Evolutionary conservation across 1,140 invertebrate genomes (phyloP).

Genomic region (Aphaenogaster rudis): DNA sequence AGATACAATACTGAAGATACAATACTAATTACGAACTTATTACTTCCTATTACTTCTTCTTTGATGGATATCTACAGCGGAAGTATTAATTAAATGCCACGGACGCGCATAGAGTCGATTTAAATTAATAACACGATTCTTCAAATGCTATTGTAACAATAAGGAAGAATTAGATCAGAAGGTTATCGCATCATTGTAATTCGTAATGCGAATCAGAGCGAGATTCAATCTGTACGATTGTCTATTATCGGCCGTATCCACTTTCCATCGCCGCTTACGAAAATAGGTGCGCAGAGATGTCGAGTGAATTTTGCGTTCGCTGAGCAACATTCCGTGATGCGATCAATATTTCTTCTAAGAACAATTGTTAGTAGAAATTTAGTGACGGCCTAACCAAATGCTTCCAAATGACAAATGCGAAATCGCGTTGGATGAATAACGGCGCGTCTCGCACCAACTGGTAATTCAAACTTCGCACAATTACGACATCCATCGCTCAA

Average conservation of each 20-base stretch:
- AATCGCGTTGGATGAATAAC: not conserved
- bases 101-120: not conserved
- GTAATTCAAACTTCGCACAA: constrained; percentile 1
- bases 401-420: not conserved
- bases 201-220: not conserved
- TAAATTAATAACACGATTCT: not conserved
- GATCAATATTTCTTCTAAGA: not conserved
- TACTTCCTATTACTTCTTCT: not conserved
- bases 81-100: not conserved
- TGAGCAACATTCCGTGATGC: not conserved
- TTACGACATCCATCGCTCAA: constrained; percentile 9
- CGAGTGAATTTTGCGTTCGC: not conserved
- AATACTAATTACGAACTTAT: not conserved
- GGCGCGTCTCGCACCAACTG: not conserved
- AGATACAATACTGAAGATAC: not conserved
- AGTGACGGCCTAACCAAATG: not conserved
- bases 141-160: not conserved
- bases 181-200: constrained; percentile 15
- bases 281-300: not conserved
- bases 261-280: not conserved
- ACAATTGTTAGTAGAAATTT: not conserved
- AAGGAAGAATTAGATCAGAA: constrained; percentile 16
- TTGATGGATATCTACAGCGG: not conserved
- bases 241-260: not conserved
- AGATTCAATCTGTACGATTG: constrained; percentile 17